Evolutionary conservation across 2,797 vertebrate genomes (phyloP).

Genomic region (Momotus momota): DNA sequence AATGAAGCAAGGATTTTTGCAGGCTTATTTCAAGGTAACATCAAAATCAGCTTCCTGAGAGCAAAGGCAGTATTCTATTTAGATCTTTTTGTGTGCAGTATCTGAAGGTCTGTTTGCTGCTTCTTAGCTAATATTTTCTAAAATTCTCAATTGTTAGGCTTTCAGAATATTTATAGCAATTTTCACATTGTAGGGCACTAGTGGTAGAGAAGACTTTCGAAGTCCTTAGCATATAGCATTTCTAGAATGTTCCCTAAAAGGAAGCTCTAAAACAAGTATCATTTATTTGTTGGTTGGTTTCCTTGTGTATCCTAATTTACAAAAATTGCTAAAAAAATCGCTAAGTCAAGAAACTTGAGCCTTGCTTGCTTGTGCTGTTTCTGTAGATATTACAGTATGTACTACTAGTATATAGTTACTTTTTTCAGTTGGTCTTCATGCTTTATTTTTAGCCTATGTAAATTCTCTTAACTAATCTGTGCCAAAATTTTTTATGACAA

Average conservation of each 20-base stretch:
- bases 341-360: neutral
- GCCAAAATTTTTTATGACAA: neutral
- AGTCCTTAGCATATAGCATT: neutral
- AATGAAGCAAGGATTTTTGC: neutral
- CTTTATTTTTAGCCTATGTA: neutral
- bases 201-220: slow-evolving; percentile 2
- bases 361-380: neutral
- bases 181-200: neutral
- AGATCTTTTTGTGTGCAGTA: neutral
- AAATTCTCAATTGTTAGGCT: neutral
- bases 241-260: neutral
- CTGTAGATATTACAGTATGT: neutral
- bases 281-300: neutral
- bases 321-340: neutral
- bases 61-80: neutral
- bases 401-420: neutral
- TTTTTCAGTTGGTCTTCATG: neutral
- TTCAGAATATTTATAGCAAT: neutral
- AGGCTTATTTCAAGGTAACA: neutral
- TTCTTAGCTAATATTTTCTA: neutral
- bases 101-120: neutral
- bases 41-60: neutral
- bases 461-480: neutral
- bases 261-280: neutral
- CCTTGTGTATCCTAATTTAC: neutral